A percentile compares a stretch with the other conserved stretches of the same genome.
These are phyloP conservation scores for Odobenus rosmarus DNA, from an alignment of 2,113 vertebrate genomes.

Conservation along the genomic window DNA sequence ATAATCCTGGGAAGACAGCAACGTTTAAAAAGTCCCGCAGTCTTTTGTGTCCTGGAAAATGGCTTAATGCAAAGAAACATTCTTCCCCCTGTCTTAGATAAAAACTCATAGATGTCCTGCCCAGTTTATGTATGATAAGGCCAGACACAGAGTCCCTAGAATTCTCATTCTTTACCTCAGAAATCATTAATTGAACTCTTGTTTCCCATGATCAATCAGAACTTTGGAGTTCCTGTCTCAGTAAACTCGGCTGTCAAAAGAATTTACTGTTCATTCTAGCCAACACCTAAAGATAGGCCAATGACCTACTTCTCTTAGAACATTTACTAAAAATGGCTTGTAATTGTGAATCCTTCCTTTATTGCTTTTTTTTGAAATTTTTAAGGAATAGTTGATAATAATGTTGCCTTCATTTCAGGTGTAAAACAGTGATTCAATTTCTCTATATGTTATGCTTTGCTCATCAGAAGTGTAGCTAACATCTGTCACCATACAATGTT, in stretches of 20 bases:
- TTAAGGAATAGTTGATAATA: not conserved
- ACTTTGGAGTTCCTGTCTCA: not conserved
- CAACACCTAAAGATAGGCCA: not conserved
- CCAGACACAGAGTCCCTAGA: not conserved
- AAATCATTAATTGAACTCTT: not conserved
- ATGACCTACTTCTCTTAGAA: not conserved
- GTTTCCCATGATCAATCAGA: not conserved
- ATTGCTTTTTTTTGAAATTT: not conserved
- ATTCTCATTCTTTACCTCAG: not conserved
- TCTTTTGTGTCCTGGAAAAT: not conserved
- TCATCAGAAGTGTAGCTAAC: not conserved
- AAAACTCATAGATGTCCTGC: not conserved
- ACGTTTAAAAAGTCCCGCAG: not conserved
- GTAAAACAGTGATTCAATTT: not conserved
- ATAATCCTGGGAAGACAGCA: not conserved
- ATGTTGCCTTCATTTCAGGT: not conserved
- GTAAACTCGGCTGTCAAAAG: not conserved
- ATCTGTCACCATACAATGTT: not conserved
- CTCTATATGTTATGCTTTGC: not conserved
- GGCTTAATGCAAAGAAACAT: not conserved
- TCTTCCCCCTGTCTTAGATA: not conserved
- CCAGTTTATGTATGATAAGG: not conserved
- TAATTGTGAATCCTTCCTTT: not conserved
- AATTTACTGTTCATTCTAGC: not conserved
- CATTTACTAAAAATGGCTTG: not conserved